These are phyloP conservation scores for Troilus luridus DNA, from an alignment of 2,888 invertebrate species.

Conservation along the genomic window DNA sequence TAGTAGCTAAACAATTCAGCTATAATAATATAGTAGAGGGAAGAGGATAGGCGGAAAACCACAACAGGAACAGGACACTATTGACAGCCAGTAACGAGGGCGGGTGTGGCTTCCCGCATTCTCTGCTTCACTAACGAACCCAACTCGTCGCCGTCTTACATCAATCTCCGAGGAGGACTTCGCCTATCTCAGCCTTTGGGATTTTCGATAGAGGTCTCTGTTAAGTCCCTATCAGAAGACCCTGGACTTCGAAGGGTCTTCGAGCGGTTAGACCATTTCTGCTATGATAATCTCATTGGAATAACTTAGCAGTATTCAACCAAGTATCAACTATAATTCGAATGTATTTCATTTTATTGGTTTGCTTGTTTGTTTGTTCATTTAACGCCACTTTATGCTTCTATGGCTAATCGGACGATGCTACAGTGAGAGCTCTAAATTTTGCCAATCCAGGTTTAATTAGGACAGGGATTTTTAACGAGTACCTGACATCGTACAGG, in stretches of 20 bases:
- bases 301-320: not conserved
- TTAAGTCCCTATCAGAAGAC: not conserved
- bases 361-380: too few species aligned
- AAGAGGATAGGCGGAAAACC: not conserved
- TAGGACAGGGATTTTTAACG: too few species aligned
- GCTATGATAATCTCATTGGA: not conserved
- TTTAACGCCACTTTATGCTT: too few species aligned
- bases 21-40: not conserved
- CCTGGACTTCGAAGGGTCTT: not conserved
- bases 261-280: not conserved
- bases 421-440: too few species aligned
- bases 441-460: too few species aligned
- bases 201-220: not conserved
- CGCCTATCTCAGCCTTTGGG: not conserved
- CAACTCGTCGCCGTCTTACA: not conserved
- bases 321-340: not conserved
- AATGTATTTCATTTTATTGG: too few species aligned
- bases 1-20: not conserved
- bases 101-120: not conserved
- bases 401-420: too few species aligned
- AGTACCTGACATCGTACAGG: too few species aligned
- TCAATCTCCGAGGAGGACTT: not conserved
- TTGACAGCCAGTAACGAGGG: conserved; percentile 6
- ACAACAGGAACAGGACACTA: not conserved
- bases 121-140: not conserved